These are phyloP conservation scores for Centruroides vittatus DNA, from an alignment of 1,140 invertebrate genomes.

Conservation along the genomic window DNA sequence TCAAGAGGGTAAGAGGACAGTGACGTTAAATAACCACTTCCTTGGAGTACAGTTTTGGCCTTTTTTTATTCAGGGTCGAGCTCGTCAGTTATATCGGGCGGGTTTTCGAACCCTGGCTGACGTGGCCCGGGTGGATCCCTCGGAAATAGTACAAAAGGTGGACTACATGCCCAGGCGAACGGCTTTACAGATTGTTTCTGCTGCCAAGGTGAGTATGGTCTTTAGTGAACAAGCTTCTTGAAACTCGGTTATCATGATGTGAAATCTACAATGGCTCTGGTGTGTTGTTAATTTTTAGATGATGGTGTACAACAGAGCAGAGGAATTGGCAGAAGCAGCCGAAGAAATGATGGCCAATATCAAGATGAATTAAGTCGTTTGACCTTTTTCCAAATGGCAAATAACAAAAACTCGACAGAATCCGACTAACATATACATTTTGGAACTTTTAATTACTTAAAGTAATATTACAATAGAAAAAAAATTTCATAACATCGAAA, in stretches of 20 bases:
- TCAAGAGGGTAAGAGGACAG: conserved; percentile 45
- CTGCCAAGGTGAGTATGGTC: conserved; percentile 41
- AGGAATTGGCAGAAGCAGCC: conserved; percentile 60
- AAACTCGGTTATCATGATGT: too few relatives aligned
- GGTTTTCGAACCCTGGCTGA: conserved; percentile 60
- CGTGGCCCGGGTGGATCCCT: conserved; percentile 51
- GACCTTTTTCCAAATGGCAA: too few relatives aligned
- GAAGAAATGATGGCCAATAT: conserved; percentile 25
- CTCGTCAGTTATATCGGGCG: conserved; percentile 62
- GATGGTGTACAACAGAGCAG: conserved; percentile 58
- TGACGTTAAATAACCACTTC: too few relatives aligned
- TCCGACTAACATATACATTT: too few relatives aligned
- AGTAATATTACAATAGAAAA: too few relatives aligned
- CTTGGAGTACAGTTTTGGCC: too few relatives aligned
- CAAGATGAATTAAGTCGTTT: too few relatives aligned
- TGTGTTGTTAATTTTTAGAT: conserved; percentile 27
- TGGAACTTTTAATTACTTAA: too few relatives aligned
- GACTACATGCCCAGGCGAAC: conserved; percentile 51
- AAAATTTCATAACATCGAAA: too few relatives aligned
- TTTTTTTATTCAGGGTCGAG: conserved; percentile 44
- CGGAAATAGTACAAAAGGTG: conserved; percentile 36
- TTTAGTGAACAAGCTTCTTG: too few relatives aligned
- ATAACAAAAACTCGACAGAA: too few relatives aligned
- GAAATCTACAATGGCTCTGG: too few relatives aligned
- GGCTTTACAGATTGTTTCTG: conserved; percentile 60